A percentile compares a stretch with the other conserved stretches of the same genome.
phyloP scores from a whole-genome alignment of 2,888 invertebrate species.

The Eudasyphora cyanicolor region DNA sequence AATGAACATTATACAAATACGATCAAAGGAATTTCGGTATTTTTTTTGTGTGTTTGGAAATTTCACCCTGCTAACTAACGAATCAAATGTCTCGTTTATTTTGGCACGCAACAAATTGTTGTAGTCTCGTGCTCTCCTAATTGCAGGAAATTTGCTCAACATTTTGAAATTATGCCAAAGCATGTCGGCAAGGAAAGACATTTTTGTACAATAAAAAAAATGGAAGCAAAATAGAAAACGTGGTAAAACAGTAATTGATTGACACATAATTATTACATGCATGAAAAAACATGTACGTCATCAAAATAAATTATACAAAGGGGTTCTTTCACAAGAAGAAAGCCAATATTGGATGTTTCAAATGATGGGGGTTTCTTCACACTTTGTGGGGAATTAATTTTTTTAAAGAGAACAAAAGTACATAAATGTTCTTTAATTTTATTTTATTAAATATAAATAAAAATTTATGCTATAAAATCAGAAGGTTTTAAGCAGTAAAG shows the following conservation, averaged over 20 bases:
- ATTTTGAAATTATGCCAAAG: neutral
- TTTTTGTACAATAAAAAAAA: neutral
- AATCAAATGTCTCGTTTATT: constrained; percentile 12
- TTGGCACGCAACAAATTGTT: constrained; percentile 11
- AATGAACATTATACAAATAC: constrained; percentile 13
- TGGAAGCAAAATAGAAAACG: neutral
- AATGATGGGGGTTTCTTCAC: no score
- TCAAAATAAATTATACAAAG: no score
- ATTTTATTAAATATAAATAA: no score
- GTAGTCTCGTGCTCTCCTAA: constrained; percentile 3
- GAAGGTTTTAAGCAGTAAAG: no score
- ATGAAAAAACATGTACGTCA: neutral
- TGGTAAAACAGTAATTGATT: neutral
- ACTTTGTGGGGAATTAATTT: no score
- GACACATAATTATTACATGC: neutral
- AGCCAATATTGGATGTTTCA: no score
- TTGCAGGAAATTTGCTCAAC: constrained; percentile 8
- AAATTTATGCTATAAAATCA: no score
- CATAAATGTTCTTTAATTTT: no score
- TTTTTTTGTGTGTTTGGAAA: neutral
- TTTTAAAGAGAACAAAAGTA: no score
- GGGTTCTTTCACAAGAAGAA: no score
- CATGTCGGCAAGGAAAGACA: neutral
- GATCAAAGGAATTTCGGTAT: constrained; percentile 4
- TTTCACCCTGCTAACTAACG: neutral